Conservation (phyloP, 2,888 invertebrate species). For the Vandiemenella viatica region DNA sequence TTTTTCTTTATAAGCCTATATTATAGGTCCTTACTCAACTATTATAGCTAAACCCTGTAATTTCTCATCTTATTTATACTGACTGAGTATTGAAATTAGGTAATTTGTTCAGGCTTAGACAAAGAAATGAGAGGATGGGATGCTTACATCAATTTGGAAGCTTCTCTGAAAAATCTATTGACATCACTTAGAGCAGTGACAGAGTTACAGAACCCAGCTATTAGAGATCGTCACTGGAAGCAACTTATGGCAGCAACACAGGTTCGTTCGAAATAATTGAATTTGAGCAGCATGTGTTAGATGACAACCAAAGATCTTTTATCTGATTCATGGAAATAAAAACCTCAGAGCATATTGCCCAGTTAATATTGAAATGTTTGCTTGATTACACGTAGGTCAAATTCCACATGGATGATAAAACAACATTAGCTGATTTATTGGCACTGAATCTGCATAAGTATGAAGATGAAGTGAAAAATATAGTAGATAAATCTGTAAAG, state of each 20-base stretch:
- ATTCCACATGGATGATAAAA: slow-evolving; percentile 69
- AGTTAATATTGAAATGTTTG: too few relatives aligned
- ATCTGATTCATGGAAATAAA: too few relatives aligned
- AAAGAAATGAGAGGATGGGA: slow-evolving; percentile 55
- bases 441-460: slow-evolving; percentile 78
- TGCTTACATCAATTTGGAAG: slow-evolving; percentile 64
- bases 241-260: slow-evolving; percentile 87
- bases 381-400: slow-evolving; percentile 50
- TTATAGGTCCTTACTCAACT: too few relatives aligned
- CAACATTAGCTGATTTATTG: slow-evolving; percentile 75
- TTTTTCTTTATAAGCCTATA: too few relatives aligned
- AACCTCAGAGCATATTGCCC: too few relatives aligned
- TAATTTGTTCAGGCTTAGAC: slow-evolving; percentile 32
- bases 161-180: slow-evolving; percentile 77
- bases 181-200: slow-evolving; percentile 84
- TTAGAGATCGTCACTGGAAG: slow-evolving; percentile 84
- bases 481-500: slow-evolving; percentile 90
- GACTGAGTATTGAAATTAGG: too few relatives aligned
- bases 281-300: too few relatives aligned
- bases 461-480: slow-evolving; percentile 88
- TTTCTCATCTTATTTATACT: too few relatives aligned
- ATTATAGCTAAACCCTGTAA: too few relatives aligned
- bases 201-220: slow-evolving; percentile 87
- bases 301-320: too few relatives aligned
- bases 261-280: slow-evolving; percentile 39